These are phyloP conservation scores for Heliconius ethilla DNA, from an alignment of 2,888 invertebrate species.

Conservation along the genomic window DNA sequence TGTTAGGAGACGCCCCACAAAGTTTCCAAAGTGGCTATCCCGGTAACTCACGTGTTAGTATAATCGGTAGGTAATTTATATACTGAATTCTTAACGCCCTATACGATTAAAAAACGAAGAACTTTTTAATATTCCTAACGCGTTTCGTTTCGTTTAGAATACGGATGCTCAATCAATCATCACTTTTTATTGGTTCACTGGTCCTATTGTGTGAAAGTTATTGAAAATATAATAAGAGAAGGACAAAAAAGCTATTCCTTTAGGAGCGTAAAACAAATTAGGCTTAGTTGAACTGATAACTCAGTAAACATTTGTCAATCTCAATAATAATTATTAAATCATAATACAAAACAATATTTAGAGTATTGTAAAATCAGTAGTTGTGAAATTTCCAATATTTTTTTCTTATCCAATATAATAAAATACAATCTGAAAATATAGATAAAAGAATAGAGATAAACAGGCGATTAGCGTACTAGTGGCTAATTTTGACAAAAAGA, in stretches of 20 bases:
- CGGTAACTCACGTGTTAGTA: slow-evolving; percentile 64
- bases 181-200: slow-evolving; percentile 63
- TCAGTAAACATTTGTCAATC: not conserved
- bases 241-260: slow-evolving; percentile 47
- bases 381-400: no score
- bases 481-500: no score
- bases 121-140: slow-evolving; percentile 61
- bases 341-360: no score
- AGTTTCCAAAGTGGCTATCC: slow-evolving; percentile 42
- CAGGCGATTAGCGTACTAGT: no score
- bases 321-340: no score
- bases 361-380: no score
- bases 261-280: not conserved
- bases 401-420: no score
- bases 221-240: slow-evolving; percentile 61
- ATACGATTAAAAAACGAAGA: slow-evolving; percentile 64
- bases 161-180: slow-evolving; percentile 73
- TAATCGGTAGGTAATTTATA: slow-evolving; percentile 76
- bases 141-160: slow-evolving; percentile 52
- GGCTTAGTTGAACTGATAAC: not conserved
- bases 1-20: slow-evolving; percentile 36
- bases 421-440: no score
- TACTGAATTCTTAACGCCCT: slow-evolving; percentile 68
- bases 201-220: slow-evolving; percentile 58
- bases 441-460: no score